phyloP scores from a whole-genome alignment of 2,888 invertebrate genomes.

The Drosophila stalkeri region DNA sequence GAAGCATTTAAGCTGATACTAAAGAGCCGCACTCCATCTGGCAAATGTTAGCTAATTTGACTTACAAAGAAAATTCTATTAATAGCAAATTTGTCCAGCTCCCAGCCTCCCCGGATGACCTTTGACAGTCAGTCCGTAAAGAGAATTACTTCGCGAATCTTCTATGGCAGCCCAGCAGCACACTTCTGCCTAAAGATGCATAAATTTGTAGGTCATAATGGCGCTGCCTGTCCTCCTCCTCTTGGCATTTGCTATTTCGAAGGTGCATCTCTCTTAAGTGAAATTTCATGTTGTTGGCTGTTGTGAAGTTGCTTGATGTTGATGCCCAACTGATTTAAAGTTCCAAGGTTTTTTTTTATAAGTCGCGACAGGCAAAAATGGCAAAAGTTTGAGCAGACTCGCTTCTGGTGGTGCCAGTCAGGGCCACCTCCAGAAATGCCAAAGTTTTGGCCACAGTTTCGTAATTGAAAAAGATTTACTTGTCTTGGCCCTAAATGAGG shows the following conservation, averaged over 20 bases:
- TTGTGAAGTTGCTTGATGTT: constrained; percentile 45
- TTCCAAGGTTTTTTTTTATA: constrained; percentile 30
- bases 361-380: constrained; percentile 26
- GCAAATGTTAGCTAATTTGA: constrained; percentile 18
- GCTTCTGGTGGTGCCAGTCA: constrained; percentile 10
- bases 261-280: constrained; percentile 58
- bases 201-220: constrained; percentile 31
- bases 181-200: constrained; percentile 7
- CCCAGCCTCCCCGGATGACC: constrained; percentile 31
- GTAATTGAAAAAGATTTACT: constrained; percentile 62
- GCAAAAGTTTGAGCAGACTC: constrained; percentile 41
- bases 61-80: constrained; percentile 41
- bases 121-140: constrained; percentile 44
- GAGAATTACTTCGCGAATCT: constrained; percentile 43
- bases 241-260: neutral
- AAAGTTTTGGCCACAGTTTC: constrained; percentile 47
- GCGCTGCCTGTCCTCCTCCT: too few relatives aligned
- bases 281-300: constrained; percentile 58
- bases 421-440: constrained; percentile 5
- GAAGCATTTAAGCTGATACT: constrained; percentile 47
- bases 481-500: constrained; percentile 57
- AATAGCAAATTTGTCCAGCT: constrained; percentile 54
- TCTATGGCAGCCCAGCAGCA: constrained; percentile 45
- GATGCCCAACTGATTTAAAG: constrained; percentile 41
- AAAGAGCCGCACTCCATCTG: constrained; percentile 28